Evolutionary conservation across 1,140 invertebrate genomes (phyloP), one percentile per base, ranked within the genome.

Genomic region (Drosophila nasuta): DNA sequence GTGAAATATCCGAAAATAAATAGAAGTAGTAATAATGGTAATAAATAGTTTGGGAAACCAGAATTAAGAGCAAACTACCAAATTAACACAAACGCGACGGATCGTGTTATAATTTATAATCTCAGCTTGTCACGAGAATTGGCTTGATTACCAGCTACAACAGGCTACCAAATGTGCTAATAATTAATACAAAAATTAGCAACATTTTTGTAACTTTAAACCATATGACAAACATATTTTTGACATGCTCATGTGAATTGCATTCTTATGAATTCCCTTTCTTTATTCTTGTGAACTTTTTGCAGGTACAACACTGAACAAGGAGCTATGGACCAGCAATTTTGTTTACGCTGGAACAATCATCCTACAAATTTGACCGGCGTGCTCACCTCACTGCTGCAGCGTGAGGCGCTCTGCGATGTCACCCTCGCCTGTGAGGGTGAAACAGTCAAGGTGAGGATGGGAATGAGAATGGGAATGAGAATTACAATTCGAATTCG

Each of bases 321-420:
- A 92, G 91, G 91, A 94, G 95, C 94, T 94, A 97, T 97, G 96
- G 96, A 97, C 94, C 97, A 97, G 95, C 97, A 98, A 95, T 98
- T 97, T 94, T 97, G 97, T 94, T 95, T 98, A 92, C 96, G 97
- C 93, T 98, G 97, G 97, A 97, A 97, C 95, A 98, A 98, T 94
- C 97, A 98, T 94, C 96, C 96, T 91, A 95, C 94, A 93, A 97
- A 97, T 94, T 94, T 98, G 93, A 97, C 96, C 86, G 96, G 97
- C 94, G 97, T 97, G 89, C 94, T 97, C 86, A 96, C 96, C 92
- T 97, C 96, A 82, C 94, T 97, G 91, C 94, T 97, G 85, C 96
- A 97, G 93, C 94, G 97, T 93, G 96, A 97, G 94, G 96, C 96
- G 81, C 95, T 98, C 78, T 97, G 97, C 92, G 97, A 97, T 94